These are phyloP conservation scores for Melanaphis sacchari DNA, from an alignment of 1,140 invertebrate genomes.

Conservation along the genomic window DNA sequence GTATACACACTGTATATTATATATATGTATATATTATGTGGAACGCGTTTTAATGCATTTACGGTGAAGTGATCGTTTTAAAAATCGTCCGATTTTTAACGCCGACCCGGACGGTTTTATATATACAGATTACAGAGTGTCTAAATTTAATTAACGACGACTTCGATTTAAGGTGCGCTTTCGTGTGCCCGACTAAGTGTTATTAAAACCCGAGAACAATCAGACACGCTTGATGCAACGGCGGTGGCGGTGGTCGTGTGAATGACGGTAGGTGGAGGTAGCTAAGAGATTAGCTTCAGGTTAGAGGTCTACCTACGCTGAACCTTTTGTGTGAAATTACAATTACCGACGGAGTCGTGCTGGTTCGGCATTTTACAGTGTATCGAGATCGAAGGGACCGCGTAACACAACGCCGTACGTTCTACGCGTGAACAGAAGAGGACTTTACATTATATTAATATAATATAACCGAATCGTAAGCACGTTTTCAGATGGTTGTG, in stretches of 20 bases:
- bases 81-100: conserved; percentile 1
- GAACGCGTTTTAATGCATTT: neutral
- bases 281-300: neutral
- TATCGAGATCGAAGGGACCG: neutral
- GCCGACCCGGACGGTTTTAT: neutral
- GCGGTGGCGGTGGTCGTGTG: neutral
- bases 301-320: neutral
- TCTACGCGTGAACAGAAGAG: neutral
- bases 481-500: neutral
- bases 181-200: neutral
- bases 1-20: neutral
- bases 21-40: neutral
- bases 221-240: neutral
- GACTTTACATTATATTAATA: neutral
- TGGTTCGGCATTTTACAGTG: neutral
- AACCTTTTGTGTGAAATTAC: neutral
- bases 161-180: neutral
- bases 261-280: no score
- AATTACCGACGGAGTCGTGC: neutral
- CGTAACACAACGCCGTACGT: no score
- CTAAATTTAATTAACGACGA: conserved; percentile 1
- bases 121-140: neutral
- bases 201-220: neutral
- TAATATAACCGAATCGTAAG: no score
- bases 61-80: no score